Base-by-base conservation (phyloP, 1,140 invertebrate species). In the Eriocheir sinensis region DNA sequence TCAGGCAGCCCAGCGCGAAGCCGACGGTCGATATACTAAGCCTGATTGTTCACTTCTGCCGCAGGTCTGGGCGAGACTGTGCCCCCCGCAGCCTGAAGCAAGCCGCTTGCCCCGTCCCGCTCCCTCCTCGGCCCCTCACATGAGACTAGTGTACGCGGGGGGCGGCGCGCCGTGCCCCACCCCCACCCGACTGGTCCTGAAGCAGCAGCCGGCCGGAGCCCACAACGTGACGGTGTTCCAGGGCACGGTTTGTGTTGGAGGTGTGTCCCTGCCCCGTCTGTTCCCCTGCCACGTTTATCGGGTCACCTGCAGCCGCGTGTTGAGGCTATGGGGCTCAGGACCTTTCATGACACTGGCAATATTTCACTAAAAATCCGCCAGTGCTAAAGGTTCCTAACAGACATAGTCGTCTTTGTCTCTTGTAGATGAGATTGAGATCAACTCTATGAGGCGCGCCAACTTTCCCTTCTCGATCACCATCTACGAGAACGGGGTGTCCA, bases 401-500 rank as follows among this genome's bases (percentile, higher is more conserved):
- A 41, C 72, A 17, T 83, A 38, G 2, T 41, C 1, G 40, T 27
- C 21, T 41, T 93, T 81, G 38, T 38, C 44, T 8, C 53, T 21
- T 30, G 0, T 60, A 94, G 95, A 95, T 40, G 93, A 95, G 60
- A 95, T 95, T 60, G 91, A 93, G 27, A 90, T 95, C 60, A 93
- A 32, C 44, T 95, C 95, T 40, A 89, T 95, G 92, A 88, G 95
- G 17, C 89, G 92, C 17, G 41, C 48, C 15, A 92, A 92, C 34
- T 94, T 94, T 41, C 95, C 95, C 32, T 95, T 95, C 85, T 95
- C 95, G 4, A n/a, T 95, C 32, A 95, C 95, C 3, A 95, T 95
- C 40, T 95, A 95, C 89, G 95, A 94, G 79, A 53, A 95, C 79
- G 92, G 88, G 12, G 93, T 93, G 32, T 60, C 93, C 41, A 94